Percentiles rank a stretch among this genome's conserved stretches.
Conservation (phyloP, 2,113 vertebrate species). For the Emydocephalus ijimae region DNA sequence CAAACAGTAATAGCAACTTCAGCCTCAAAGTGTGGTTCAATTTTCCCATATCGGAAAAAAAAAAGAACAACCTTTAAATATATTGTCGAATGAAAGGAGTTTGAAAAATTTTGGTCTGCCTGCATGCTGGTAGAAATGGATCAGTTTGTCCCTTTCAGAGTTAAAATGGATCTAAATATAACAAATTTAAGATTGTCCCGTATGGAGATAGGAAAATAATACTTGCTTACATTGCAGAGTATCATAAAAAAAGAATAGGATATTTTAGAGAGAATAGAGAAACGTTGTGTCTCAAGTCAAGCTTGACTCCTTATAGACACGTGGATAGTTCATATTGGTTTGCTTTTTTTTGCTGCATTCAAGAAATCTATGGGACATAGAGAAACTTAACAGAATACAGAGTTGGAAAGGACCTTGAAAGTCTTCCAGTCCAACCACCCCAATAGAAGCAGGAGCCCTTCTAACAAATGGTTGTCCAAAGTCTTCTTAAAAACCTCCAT, state of each 20-base stretch:
- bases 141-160: background rate
- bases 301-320: background rate
- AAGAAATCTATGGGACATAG: background rate
- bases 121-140: background rate
- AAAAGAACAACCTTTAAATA: background rate
- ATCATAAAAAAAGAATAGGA: background rate
- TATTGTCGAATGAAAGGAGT: background rate
- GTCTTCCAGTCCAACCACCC: background rate
- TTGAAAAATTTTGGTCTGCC: background rate
- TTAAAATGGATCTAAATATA: background rate
- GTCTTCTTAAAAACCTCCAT: background rate
- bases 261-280: background rate
- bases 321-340: background rate
- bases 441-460: background rate
- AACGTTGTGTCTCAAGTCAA: background rate
- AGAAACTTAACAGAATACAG: background rate
- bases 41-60: background rate
- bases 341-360: background rate
- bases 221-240: background rate
- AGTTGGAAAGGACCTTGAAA: background rate
- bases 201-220: background rate
- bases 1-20: background rate
- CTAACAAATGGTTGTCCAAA: background rate
- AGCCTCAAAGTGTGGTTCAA: background rate
- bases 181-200: background rate